A percentile compares a stretch with the other conserved stretches of the same genome.
phyloP scores from a whole-genome alignment of 2,888 invertebrate genomes.

The Eulithis prunata region DNA sequence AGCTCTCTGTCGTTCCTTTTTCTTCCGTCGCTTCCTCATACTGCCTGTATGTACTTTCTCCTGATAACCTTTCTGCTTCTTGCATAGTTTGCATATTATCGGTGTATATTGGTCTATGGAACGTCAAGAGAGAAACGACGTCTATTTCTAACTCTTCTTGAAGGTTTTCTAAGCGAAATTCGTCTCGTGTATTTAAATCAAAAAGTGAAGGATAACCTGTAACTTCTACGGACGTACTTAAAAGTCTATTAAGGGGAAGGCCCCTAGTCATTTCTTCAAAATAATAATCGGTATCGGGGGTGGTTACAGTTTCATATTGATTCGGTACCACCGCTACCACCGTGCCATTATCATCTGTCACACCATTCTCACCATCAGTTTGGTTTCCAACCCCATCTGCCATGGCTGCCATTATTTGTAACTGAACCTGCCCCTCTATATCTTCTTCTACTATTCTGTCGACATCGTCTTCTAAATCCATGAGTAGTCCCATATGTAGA shows the following conservation, averaged over 20 bases:
- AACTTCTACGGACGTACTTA: slow-evolving; percentile 16
- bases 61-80: not conserved
- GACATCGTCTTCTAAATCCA: slow-evolving; percentile 4
- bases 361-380: not conserved
- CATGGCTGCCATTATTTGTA: slow-evolving; percentile 14
- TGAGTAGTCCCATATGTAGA: slow-evolving; percentile 15
- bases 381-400: not conserved
- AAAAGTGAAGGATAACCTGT: slow-evolving; percentile 14
- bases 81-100: not conserved
- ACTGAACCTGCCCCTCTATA: slow-evolving; percentile 13
- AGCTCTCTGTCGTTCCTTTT: not conserved
- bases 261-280: not conserved
- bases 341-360: not conserved
- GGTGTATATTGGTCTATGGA: not conserved
- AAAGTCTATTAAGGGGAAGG: not conserved
- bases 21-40: not conserved
- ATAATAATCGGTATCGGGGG: not conserved
- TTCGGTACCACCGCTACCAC: not conserved
- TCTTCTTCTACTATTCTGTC: slow-evolving; percentile 16
- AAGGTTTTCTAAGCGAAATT: slow-evolving; percentile 17
- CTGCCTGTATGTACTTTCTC: not conserved
- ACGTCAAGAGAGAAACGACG: slow-evolving; percentile 5
- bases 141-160: slow-evolving; percentile 25
- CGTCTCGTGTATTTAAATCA: slow-evolving; percentile 29
- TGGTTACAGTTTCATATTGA: not conserved